Percentiles rank a stretch among this genome's conserved stretches.
These are phyloP conservation scores for Ctenosaura bakeri DNA, from an alignment of 2,797 vertebrate genomes.

Conservation along the genomic window DNA sequence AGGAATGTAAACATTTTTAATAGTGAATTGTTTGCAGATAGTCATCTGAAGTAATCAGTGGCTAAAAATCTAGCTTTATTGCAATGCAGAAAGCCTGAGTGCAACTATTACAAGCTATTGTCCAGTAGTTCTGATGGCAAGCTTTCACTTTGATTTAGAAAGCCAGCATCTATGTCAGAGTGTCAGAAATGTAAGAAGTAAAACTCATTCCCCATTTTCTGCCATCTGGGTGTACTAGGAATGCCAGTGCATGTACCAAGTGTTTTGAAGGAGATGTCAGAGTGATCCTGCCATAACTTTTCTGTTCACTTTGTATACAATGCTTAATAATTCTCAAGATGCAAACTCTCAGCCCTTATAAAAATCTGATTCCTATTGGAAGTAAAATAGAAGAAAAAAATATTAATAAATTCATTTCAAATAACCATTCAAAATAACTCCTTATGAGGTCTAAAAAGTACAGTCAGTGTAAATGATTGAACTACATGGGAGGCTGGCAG, in stretches of 20 bases:
- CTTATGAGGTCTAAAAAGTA: conserved; percentile 61
- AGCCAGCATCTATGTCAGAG: conserved; percentile 43
- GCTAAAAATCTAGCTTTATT: conserved; percentile 40
- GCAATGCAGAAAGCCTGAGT: conserved; percentile 43
- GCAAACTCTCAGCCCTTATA: conserved; percentile 54
- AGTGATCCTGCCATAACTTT: conserved; percentile 65
- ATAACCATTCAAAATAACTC: conserved; percentile 63
- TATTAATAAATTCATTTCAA: background rate
- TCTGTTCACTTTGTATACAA: conserved; percentile 57
- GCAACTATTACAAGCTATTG: conserved; percentile 46
- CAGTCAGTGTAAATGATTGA: conserved; percentile 78
- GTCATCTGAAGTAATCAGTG: background rate
- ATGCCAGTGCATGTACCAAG: conserved; percentile 56
- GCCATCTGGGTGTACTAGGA: background rate
- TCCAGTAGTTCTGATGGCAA: conserved; percentile 48
- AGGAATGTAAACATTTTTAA: conserved; percentile 67
- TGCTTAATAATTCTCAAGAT: conserved; percentile 60
- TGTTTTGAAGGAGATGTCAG: conserved; percentile 24
- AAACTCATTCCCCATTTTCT: conserved; percentile 49
- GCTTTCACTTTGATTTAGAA: conserved; percentile 52
- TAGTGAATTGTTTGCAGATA: conserved; percentile 41
- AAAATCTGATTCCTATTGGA: conserved; percentile 63
- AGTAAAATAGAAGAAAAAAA: conserved; percentile 55
- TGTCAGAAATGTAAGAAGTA: conserved; percentile 33
- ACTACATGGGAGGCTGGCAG: conserved; percentile 83